Percentiles rank a stretch among this genome's conserved stretches.
These are phyloP conservation scores for Sinhomidia bicolor DNA, from an alignment of 2,888 invertebrate genomes.

Conservation along the genomic window DNA sequence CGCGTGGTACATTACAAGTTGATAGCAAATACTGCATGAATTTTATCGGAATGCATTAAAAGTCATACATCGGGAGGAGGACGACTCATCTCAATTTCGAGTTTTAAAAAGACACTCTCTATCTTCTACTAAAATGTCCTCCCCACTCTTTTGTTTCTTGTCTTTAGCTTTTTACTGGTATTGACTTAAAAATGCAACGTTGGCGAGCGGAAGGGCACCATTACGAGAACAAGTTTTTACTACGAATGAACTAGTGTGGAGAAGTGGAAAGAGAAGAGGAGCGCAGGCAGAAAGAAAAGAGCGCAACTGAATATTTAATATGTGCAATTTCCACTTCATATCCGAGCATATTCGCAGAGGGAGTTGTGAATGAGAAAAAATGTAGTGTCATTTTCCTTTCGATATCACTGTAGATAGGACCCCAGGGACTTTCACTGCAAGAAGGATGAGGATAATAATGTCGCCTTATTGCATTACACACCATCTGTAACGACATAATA, in stretches of 20 bases:
- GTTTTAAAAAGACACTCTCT: background rate
- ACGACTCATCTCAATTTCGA: background rate
- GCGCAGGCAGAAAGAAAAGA: constrained; percentile 45
- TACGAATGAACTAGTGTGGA: no score
- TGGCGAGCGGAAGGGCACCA: background rate
- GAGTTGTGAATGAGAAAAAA: constrained; percentile 79
- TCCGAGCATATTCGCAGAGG: constrained; percentile 77
- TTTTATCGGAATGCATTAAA: no score
- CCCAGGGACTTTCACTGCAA: constrained; percentile 77
- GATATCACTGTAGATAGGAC: constrained; percentile 80
- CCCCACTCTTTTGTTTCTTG: background rate
- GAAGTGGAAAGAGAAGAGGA: no score
- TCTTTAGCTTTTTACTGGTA: background rate
- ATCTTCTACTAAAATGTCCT: constrained; percentile 8
- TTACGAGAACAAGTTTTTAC: background rate
- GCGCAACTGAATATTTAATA: constrained; percentile 80
- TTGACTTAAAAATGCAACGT: constrained; percentile 19
- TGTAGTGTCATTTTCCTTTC: constrained; percentile 80
- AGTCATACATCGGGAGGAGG: background rate
- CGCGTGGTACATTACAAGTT: no score
- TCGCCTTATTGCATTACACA: constrained; percentile 79
- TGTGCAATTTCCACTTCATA: constrained; percentile 80
- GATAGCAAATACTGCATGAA: no score
- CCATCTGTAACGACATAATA: constrained; percentile 80
- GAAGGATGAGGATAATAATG: constrained; percentile 80